Evolutionary conservation across 1,140 invertebrate genomes (phyloP).

Genomic region (Drosophila orena): DNA sequence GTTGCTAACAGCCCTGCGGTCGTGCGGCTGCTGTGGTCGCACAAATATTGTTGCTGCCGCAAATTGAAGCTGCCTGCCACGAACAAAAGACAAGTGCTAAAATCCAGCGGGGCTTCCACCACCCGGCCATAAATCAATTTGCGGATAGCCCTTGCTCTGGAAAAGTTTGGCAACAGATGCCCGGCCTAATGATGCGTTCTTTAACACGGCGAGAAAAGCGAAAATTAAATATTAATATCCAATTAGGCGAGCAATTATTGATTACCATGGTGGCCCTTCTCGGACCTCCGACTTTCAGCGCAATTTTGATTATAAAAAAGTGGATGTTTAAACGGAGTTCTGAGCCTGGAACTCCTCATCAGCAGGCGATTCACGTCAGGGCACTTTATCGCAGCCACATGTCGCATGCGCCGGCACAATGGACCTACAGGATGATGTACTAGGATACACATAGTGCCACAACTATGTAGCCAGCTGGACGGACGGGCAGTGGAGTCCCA

Average conservation of each 20-base stretch:
- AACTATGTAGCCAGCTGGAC: constrained; percentile 32
- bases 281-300: not conserved
- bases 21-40: constrained; percentile 37
- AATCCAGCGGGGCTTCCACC: constrained; percentile 1
- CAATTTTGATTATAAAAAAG: constrained; percentile 12
- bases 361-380: constrained; percentile 52
- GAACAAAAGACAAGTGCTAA: constrained; percentile 37
- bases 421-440: constrained; percentile 1
- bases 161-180: constrained; percentile 46
- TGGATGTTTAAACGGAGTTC: not conserved
- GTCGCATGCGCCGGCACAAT: constrained; percentile 52
- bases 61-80: constrained; percentile 35
- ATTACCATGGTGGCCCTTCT: constrained; percentile 31
- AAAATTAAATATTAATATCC: constrained; percentile 75
- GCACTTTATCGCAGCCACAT: constrained; percentile 67
- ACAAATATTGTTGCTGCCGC: constrained; percentile 34
- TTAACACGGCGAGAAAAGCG: not conserved
- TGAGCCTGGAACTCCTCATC: constrained; percentile 36
- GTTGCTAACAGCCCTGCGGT: constrained; percentile 33
- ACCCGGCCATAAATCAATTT: constrained; percentile 54
- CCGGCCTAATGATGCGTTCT: constrained; percentile 36
- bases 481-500: constrained; percentile 22
- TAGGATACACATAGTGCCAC: constrained; percentile 14
- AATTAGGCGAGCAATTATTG: constrained; percentile 65
- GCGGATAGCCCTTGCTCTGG: constrained; percentile 1